These are phyloP conservation scores for Leucosticte australis DNA, from an alignment of 2,113 vertebrate genomes.

Conservation along the genomic window DNA sequence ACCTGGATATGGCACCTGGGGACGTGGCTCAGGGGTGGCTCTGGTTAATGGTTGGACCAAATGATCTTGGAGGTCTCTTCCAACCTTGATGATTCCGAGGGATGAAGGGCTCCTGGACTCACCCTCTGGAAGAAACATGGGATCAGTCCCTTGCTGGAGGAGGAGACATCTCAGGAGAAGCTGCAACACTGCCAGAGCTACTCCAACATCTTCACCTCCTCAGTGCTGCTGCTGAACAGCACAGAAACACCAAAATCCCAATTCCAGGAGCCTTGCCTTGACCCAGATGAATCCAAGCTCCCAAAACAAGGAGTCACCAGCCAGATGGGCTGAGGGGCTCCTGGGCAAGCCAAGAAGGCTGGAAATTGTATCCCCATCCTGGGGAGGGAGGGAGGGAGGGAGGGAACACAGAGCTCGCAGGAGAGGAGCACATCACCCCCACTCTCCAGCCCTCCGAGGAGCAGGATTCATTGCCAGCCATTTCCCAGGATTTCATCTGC, in stretches of 20 bases:
- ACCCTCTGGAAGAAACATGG: neutral
- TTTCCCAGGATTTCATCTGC: neutral
- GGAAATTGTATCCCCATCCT: fast-evolving
- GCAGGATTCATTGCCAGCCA: neutral
- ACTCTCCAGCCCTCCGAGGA: fast-evolving
- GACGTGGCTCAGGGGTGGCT: neutral
- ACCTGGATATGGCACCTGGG: too few species aligned
- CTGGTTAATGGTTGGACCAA: neutral
- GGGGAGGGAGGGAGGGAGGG: neutral
- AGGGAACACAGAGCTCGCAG: fast-evolving
- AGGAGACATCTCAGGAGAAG: neutral
- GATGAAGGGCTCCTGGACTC: neutral
- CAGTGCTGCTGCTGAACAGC: neutral
- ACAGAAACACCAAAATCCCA: fast-evolving
- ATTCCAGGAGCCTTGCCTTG: neutral
- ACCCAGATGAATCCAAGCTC: neutral
- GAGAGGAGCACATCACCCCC: fast-evolving
- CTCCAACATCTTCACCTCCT: neutral
- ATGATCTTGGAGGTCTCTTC: neutral
- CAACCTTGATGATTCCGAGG: neutral
- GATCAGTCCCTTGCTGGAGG: neutral
- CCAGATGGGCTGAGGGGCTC: neutral
- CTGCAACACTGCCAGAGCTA: fast-evolving
- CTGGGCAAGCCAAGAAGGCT: neutral
- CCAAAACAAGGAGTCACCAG: neutral